These are phyloP conservation scores for Eulithis testata DNA, from an alignment of 2,888 invertebrate species.

Conservation along the genomic window DNA sequence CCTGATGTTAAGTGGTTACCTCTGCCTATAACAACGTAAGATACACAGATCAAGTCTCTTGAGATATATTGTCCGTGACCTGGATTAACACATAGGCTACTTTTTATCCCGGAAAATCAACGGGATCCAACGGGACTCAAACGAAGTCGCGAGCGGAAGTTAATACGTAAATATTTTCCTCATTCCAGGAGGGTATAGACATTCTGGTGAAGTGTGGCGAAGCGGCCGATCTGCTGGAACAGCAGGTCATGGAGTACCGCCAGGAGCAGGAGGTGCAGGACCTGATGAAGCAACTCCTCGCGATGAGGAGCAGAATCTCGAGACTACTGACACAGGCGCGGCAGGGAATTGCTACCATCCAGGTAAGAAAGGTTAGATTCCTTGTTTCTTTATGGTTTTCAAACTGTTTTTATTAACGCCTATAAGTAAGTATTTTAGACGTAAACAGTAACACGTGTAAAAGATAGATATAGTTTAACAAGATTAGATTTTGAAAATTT, in stretches of 20 bases:
- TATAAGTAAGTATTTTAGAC: too few species aligned
- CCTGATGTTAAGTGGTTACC: too few species aligned
- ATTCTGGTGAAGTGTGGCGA: constrained; percentile 88
- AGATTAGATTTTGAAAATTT: too few species aligned
- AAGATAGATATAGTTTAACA: too few species aligned
- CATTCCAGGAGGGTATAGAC: constrained; percentile 87
- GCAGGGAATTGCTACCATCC: constrained; percentile 84
- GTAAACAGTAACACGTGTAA: too few species aligned
- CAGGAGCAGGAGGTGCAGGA: constrained; percentile 87
- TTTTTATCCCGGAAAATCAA: too few species aligned
- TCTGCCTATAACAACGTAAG: too few species aligned
- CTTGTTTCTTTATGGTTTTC: constrained; percentile 25
- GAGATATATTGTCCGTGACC: too few species aligned
- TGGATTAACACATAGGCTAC: too few species aligned
- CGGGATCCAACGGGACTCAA: too few species aligned
- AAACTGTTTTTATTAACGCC: neutral
- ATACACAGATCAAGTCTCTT: too few species aligned
- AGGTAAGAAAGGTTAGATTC: constrained; percentile 78
- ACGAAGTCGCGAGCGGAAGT: neutral
- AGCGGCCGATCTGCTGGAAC: constrained; percentile 86
- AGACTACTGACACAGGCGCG: constrained; percentile 88
- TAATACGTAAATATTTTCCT: neutral
- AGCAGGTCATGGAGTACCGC: constrained; percentile 85
- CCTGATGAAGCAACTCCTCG: constrained; percentile 82
- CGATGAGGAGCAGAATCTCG: constrained; percentile 87